A percentile compares a stretch with the other conserved stretches of the same genome.
phyloP scores from a whole-genome alignment of 2,113 vertebrate genomes.

The Paralichthys olivaceus region DNA sequence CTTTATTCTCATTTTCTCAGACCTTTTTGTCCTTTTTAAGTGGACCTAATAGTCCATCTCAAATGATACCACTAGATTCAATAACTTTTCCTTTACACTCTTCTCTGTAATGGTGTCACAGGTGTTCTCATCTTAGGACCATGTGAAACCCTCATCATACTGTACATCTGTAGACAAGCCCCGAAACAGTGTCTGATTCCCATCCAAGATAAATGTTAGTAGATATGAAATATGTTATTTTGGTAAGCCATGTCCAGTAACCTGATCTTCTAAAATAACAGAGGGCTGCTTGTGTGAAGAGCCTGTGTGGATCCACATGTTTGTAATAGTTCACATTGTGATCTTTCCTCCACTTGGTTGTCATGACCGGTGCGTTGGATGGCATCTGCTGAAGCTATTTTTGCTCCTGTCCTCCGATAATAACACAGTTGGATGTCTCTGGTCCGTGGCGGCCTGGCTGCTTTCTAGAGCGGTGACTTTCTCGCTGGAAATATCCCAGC shows the following conservation, averaged over 20 bases:
- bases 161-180: conserved; percentile 55
- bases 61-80: too few species aligned
- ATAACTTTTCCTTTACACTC: not conserved
- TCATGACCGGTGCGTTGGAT: conserved; percentile 57
- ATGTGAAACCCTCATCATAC: conserved; percentile 42
- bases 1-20: too few species aligned
- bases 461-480: conserved; percentile 44
- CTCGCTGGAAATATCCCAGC: conserved; percentile 52
- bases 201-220: conserved; percentile 78
- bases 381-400: conserved; percentile 71
- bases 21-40: too few species aligned
- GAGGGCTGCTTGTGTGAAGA: conserved; percentile 51
- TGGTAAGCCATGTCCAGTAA: conserved; percentile 78
- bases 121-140: conserved; percentile 26
- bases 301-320: conserved; percentile 60
- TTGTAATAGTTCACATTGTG: conserved; percentile 78
- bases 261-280: conserved; percentile 79
- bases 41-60: too few species aligned
- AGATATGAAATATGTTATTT: conserved; percentile 83
- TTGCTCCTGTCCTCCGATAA: conserved; percentile 69
- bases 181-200: conserved; percentile 63
- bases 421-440: conserved; percentile 69
- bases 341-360: conserved; percentile 70
- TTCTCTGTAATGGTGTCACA: not conserved
- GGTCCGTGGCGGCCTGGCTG: conserved; percentile 35